These are phyloP conservation scores for Clytia hemisphaerica DNA, from an alignment of 30 jellyfish, hydroid and myxozoan species.

Conservation along the genomic window DNA sequence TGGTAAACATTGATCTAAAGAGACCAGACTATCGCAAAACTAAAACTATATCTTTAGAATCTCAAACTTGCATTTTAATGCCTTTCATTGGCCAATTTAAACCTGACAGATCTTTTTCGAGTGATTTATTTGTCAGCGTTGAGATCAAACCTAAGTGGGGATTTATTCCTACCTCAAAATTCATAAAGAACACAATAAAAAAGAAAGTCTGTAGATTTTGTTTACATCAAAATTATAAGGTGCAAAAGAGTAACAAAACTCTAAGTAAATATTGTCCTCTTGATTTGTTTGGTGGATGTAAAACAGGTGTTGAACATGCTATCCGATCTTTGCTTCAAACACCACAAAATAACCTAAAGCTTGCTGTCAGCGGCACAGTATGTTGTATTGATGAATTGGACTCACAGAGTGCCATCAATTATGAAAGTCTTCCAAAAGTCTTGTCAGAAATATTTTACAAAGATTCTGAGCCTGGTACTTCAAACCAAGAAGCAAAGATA, in stretches of 20 bases:
- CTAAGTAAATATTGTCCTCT: conserved; percentile 65
- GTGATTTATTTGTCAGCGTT: no score
- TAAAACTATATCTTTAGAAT: no score
- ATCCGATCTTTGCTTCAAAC: conserved; percentile 33
- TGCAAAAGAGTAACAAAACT: conserved; percentile 17
- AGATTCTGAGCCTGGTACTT: conserved; percentile 6
- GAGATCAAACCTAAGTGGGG: conserved; percentile 95
- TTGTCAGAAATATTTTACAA: not conserved
- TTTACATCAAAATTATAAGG: conserved; percentile 55
- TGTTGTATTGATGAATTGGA: not conserved
- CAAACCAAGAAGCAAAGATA: no score
- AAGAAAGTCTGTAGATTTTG: conserved; percentile 54
- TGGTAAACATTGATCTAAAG: not conserved
- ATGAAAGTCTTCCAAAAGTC: not conserved
- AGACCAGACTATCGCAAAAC: no score
- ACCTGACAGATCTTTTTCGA: no score
- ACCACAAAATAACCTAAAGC: conserved; percentile 77
- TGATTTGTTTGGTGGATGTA: conserved; percentile 50
- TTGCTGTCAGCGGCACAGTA: conserved; percentile 41
- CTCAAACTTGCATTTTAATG: no score
- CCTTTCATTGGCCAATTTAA: no score
- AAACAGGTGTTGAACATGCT: conserved; percentile 45
- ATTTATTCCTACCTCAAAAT: conserved; percentile 38
- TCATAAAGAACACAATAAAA: no score
- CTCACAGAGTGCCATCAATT: not conserved